Conservation (phyloP, 2,113 vertebrate genomes). For the Phoxinus phoxinus region DNA sequence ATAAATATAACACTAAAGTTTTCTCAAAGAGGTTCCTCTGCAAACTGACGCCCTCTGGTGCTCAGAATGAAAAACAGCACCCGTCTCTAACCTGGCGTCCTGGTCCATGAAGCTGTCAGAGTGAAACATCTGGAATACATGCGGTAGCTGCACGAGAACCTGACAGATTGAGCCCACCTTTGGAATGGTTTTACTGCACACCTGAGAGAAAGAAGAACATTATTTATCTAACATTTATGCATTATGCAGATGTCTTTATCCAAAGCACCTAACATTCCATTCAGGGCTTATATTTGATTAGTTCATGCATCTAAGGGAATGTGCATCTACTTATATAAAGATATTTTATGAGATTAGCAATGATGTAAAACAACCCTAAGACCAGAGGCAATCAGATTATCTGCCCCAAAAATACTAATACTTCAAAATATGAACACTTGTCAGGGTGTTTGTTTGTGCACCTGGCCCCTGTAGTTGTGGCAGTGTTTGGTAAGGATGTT, state of each 20-base stretch:
- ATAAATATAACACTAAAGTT: background rate
- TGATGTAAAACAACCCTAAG: background rate
- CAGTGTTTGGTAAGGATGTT: constrained; percentile 89
- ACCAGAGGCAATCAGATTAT: background rate
- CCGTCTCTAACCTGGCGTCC: constrained; percentile 78
- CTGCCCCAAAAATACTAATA: background rate
- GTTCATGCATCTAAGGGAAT: no score
- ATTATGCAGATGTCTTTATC: no score
- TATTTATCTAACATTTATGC: no score
- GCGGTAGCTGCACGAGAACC: constrained; percentile 91
- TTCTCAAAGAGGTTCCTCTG: background rate
- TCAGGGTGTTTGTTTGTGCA: constrained; percentile 56
- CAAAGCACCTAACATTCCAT: no score
- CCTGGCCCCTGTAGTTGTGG: constrained; percentile 88
- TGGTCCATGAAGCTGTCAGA: constrained; percentile 78
- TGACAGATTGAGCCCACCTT: constrained; percentile 88
- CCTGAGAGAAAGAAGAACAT: constrained; percentile 68
- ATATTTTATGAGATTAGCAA: background rate
- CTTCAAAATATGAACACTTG: background rate
- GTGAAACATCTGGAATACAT: constrained; percentile 90
- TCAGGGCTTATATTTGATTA: no score
- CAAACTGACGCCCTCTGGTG: constrained; percentile 50
- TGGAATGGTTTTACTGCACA: constrained; percentile 81
- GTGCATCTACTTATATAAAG: no score
- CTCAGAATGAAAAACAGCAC: background rate